Conservation (phyloP, 2,797 vertebrate species). For the Helarctos malayanus region DNA sequence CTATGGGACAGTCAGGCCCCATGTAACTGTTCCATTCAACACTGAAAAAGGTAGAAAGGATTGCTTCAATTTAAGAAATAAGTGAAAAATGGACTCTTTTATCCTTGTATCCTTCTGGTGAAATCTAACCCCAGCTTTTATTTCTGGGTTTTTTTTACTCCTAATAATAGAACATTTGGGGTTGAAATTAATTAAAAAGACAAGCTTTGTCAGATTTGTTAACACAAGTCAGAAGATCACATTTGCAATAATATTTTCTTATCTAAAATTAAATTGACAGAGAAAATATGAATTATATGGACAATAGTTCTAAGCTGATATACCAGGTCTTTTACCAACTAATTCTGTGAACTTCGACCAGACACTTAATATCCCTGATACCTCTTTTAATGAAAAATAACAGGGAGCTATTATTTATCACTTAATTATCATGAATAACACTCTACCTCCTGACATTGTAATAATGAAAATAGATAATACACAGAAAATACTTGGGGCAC, state of each 20-base stretch:
- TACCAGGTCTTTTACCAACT: neutral
- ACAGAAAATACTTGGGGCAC: neutral
- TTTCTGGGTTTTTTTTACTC: neutral
- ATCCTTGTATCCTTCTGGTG: neutral
- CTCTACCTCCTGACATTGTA: neutral
- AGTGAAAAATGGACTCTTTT: neutral
- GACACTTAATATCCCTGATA: neutral
- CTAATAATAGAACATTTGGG: neutral
- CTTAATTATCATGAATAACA: conserved; percentile 36
- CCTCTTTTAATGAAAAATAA: neutral
- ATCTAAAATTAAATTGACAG: neutral
- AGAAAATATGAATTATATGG: neutral
- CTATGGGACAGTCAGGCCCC: neutral
- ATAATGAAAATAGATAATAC: neutral
- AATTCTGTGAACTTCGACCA: neutral
- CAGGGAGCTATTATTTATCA: neutral
- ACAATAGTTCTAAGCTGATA: neutral
- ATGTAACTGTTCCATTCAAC: neutral
- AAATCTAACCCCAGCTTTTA: conserved; percentile 29
- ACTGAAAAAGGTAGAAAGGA: conserved; percentile 13
- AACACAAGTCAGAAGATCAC: neutral
- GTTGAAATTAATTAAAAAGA: conserved; percentile 19
- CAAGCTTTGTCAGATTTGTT: neutral
- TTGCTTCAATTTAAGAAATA: neutral
- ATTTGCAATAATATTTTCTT: neutral